Conservation (phyloP, 2,113 vertebrate genomes). For the Sebastes fasciatus region DNA sequence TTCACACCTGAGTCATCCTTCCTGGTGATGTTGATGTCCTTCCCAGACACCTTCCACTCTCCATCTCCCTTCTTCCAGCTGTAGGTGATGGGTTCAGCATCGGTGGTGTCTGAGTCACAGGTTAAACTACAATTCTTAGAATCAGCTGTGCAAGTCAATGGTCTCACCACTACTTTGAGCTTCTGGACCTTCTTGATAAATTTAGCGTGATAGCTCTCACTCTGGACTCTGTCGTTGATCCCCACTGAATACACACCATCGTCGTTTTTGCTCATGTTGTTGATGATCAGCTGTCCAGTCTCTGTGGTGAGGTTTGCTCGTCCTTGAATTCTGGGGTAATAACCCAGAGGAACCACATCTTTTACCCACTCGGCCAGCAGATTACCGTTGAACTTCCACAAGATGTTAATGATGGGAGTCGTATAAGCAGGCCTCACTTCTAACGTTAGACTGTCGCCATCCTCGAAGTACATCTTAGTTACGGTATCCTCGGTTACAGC, state of each 20-base stretch:
- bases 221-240: neutral
- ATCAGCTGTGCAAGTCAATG: fast-evolving
- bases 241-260: neutral
- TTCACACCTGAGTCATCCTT: fast-evolving
- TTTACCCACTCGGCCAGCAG: conserved; percentile 10
- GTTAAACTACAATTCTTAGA: fast-evolving
- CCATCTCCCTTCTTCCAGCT: neutral
- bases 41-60: fast-evolving
- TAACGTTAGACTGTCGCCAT: fast-evolving
- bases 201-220: fast-evolving
- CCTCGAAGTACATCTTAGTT: fast-evolving
- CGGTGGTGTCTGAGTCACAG: fast-evolving
- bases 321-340: fast-evolving
- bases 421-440: fast-evolving
- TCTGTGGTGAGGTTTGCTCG: fast-evolving
- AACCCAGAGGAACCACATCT: fast-evolving
- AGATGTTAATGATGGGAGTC: fast-evolving
- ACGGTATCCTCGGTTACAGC: fast-evolving
- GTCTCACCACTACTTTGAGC: fast-evolving
- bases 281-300: neutral
- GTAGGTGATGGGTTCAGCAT: neutral
- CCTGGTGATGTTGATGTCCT: fast-evolving
- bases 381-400: neutral
- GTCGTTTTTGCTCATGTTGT: fast-evolving
- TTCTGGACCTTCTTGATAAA: fast-evolving